phyloP scores from a whole-genome alignment of 2,113 vertebrate genomes.

The Garra rufa region DNA sequence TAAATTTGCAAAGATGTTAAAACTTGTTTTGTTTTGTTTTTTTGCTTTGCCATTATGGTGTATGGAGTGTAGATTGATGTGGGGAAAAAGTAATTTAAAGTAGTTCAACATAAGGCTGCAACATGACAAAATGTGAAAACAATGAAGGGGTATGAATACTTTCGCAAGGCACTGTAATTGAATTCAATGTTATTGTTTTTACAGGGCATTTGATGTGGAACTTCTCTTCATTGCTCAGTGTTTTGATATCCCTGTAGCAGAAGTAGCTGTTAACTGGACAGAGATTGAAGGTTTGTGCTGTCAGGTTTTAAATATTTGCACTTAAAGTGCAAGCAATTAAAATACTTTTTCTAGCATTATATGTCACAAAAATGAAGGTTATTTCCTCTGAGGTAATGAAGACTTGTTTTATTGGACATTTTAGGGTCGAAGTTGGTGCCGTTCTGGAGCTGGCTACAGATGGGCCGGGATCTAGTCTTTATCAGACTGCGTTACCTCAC shows the following conservation, averaged over 20 bases:
- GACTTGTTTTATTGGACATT: slow-evolving; percentile 38
- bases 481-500: slow-evolving; percentile 94
- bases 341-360: neutral
- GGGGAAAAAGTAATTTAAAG: no score
- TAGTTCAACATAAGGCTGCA: no score
- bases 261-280: slow-evolving; percentile 98
- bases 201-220: slow-evolving; percentile 97
- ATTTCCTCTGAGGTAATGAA: neutral
- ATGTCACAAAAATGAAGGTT: neutral
- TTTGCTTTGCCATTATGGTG: no score
- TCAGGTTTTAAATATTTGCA: slow-evolving; percentile 1
- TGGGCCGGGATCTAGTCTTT: slow-evolving; percentile 94
- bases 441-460: slow-evolving; percentile 99
- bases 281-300: slow-evolving; percentile 91
- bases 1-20: no score
- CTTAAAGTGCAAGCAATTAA: neutral
- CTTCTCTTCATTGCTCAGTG: slow-evolving; percentile 92
- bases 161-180: no score
- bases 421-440: slow-evolving; percentile 96
- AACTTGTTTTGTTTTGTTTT: no score
- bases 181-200: neutral
- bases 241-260: slow-evolving; percentile 90
- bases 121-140: no score
- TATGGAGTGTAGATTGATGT: no score
- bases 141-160: no score